These are phyloP conservation scores for Epinotia ramella DNA, from an alignment of 2,888 invertebrate genomes.

Conservation along the genomic window DNA sequence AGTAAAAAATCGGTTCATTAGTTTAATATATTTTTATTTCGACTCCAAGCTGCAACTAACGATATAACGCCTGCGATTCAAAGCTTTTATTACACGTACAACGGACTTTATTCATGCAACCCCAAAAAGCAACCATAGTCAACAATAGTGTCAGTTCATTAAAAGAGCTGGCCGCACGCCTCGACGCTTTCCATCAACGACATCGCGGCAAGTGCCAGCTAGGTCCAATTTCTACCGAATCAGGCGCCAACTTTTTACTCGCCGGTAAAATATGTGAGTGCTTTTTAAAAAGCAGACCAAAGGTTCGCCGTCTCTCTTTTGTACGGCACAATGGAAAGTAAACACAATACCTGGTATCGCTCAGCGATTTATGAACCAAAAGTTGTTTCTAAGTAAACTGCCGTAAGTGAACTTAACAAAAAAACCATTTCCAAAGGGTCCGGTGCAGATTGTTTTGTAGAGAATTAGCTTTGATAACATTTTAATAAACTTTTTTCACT, in stretches of 20 bases:
- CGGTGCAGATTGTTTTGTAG: background rate
- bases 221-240: constrained; percentile 35
- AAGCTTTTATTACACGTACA: background rate
- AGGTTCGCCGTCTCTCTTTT: constrained; percentile 38
- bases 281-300: constrained; percentile 42
- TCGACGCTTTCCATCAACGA: constrained; percentile 36
- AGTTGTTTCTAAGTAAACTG: constrained; percentile 22
- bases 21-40: background rate
- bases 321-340: constrained; percentile 27
- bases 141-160: constrained; percentile 39
- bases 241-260: constrained; percentile 39
- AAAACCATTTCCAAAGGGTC: background rate
- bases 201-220: constrained; percentile 39
- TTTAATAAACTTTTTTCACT: background rate
- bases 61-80: background rate
- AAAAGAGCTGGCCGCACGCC: constrained; percentile 32
- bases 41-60: background rate
- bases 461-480: constrained; percentile 1
- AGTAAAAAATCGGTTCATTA: no score
- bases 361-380: constrained; percentile 25
- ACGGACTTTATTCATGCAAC: background rate
- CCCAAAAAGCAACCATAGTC: constrained; percentile 18
- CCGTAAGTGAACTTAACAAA: background rate
- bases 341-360: constrained; percentile 37
- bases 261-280: constrained; percentile 37